A percentile compares a stretch with the other conserved stretches of the same genome.
Evolutionary conservation across 2,888 invertebrate species (phyloP).

Genomic region (Encarsia formosa): DNA sequence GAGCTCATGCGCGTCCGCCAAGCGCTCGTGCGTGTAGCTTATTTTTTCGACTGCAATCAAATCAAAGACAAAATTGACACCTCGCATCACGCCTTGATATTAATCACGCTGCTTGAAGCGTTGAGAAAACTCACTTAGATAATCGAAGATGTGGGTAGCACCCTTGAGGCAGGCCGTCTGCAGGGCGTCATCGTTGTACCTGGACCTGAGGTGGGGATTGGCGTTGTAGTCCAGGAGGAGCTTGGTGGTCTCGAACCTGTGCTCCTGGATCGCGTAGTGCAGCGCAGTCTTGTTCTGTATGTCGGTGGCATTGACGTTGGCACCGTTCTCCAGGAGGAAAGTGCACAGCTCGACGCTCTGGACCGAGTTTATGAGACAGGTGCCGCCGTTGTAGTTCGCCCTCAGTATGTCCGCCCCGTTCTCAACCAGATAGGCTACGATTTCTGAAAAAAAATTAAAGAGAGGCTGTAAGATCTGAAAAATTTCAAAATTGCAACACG

Average conservation of each 20-base stretch:
- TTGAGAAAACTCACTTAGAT: constrained; percentile 55
- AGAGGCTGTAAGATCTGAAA: too few relatives aligned
- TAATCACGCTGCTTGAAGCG: too few relatives aligned
- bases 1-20: constrained; percentile 84
- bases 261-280: constrained; percentile 88
- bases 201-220: constrained; percentile 69
- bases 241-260: constrained; percentile 77
- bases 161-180: constrained; percentile 82
- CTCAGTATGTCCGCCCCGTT: constrained; percentile 79
- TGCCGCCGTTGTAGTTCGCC: constrained; percentile 87
- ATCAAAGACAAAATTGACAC: neutral
- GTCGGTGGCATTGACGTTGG: constrained; percentile 80
- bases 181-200: constrained; percentile 84
- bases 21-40: constrained; percentile 62
- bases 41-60: constrained; percentile 46
- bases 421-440: constrained; percentile 69
- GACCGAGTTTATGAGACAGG: constrained; percentile 89
- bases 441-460: constrained; percentile 33
- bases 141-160: constrained; percentile 67
- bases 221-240: constrained; percentile 77
- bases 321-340: constrained; percentile 75
- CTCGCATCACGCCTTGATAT: neutral
- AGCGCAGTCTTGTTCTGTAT: constrained; percentile 87
- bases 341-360: constrained; percentile 79
- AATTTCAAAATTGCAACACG: constrained; percentile 15